Evolutionary conservation across 2,113 vertebrate species (phyloP).

Genomic region (Callopanchax toddi): DNA sequence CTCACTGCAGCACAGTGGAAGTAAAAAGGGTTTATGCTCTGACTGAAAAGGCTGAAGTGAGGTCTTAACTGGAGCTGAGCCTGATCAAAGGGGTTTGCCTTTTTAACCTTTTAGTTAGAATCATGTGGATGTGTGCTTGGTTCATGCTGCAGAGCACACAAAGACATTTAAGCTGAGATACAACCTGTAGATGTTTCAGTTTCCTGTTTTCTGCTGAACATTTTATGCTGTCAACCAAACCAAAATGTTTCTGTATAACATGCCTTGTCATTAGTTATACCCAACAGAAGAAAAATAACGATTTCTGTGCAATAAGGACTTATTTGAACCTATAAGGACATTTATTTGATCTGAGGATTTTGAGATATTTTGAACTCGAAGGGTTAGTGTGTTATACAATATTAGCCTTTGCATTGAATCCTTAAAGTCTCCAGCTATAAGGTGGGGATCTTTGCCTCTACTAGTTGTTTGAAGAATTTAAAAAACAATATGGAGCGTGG

Average conservation of each 20-base stretch:
- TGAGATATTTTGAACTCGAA: constrained; percentile 47
- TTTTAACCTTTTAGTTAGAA: constrained; percentile 43
- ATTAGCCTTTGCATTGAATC: constrained; percentile 54
- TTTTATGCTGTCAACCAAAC: constrained; percentile 68
- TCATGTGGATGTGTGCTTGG: constrained; percentile 21
- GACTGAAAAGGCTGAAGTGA: constrained; percentile 18
- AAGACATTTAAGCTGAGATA: constrained; percentile 17
- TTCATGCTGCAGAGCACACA: constrained; percentile 14
- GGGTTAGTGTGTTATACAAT: constrained; percentile 52
- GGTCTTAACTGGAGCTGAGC: constrained; percentile 38
- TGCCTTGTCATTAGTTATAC: constrained; percentile 58
- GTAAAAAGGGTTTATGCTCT: constrained; percentile 20
- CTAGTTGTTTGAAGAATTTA: constrained; percentile 30
- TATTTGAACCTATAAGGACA: constrained; percentile 42
- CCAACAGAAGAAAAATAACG: constrained; percentile 13
- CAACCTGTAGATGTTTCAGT: constrained; percentile 32
- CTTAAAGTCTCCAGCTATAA: constrained; percentile 35
- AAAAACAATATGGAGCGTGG: constrained; percentile 46
- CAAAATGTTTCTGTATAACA: constrained; percentile 55
- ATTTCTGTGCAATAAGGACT: constrained; percentile 71
- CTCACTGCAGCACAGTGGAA: constrained; percentile 48
- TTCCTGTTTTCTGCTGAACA: constrained; percentile 30
- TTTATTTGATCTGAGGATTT: constrained; percentile 55
- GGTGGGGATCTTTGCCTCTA: constrained; percentile 21
- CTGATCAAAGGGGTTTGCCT: constrained; percentile 42